Evolutionary conservation across 2,797 vertebrate species (phyloP), one percentile per base, ranked within the genome.

Genomic region (Muscicapa striata): DNA sequence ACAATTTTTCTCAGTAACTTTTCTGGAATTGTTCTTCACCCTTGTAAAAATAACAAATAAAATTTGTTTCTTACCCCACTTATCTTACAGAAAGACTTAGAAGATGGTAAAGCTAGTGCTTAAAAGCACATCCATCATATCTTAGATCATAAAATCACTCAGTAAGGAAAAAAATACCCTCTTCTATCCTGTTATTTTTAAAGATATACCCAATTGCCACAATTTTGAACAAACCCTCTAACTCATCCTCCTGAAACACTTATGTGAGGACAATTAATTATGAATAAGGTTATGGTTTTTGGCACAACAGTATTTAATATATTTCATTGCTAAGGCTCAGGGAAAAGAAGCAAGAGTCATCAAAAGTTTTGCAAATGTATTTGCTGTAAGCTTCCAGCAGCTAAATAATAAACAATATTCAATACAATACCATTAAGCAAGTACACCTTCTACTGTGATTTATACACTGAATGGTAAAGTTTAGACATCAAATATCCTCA

Each of bases 41-140:
- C 45, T 55, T 84, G 29, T 29, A 89, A 69, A 88, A 91, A 36
- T 69, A 32, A 46, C n/a, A 34, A n/a, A 61, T 29, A 73, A 87
- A 63, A 79, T 51, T 49, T 87, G 26, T 88, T 93, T 88, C 55
- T 67, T 54, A 36, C 3, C 8, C 32, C 41, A 59, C 80, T 82
- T 36, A 79, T 79, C 41, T 88, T 54, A 57, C 45, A 89, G 55
- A 74, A 57, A 57, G 18, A 40, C 70, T 74, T 32, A 89, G 52
- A 79, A 73, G 48, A 92, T 38, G 73, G 40, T 59, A 58, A 90
- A 87, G 57, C 15, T 69, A 66, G 54, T 69, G 81, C 48, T 63
- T 94, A 82, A 84, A 93, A 95, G 61, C 49, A 84, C 24, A 89
- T 87, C 63, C 45, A 79, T 76, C 58, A 76, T 38, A 62, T 27